These are phyloP conservation scores for Catharus fuscescens DNA, from an alignment of 2,113 vertebrate genomes.

Conservation along the genomic window DNA sequence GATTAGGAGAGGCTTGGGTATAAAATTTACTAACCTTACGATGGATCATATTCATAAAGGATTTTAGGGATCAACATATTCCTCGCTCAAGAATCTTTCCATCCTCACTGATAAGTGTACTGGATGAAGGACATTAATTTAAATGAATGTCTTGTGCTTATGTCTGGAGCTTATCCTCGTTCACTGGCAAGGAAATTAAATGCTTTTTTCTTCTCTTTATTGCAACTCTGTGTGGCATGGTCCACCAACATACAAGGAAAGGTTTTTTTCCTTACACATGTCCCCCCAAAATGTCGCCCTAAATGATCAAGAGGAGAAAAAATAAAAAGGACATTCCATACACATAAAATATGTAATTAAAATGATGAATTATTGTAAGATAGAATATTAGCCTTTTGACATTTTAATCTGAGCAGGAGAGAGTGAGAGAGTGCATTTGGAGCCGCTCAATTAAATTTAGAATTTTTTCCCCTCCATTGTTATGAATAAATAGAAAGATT, in stretches of 20 bases:
- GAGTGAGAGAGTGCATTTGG: slow-evolving; percentile 74
- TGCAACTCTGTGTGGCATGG: background rate
- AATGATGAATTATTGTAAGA: slow-evolving; percentile 86
- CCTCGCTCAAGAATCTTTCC: slow-evolving; percentile 2
- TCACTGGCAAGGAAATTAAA: slow-evolving; percentile 27
- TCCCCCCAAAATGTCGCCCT: slow-evolving; percentile 61
- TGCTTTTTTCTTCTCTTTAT: background rate
- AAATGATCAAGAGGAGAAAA: slow-evolving; percentile 28
- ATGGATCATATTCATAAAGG: slow-evolving; percentile 56
- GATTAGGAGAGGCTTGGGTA: slow-evolving; percentile 30
- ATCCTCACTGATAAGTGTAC: background rate
- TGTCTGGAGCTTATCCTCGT: slow-evolving; percentile 41
- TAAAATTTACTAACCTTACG: slow-evolving; percentile 38
- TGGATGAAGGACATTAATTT: slow-evolving; percentile 48
- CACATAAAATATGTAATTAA: slow-evolving; percentile 86
- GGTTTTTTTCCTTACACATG: background rate
- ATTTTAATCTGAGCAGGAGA: slow-evolving; percentile 82
- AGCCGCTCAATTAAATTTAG: slow-evolving; percentile 85
- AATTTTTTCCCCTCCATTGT: slow-evolving; percentile 82
- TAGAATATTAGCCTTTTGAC: slow-evolving; percentile 88
- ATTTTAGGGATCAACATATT: slow-evolving; percentile 9
- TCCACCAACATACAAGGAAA: slow-evolving; percentile 11
- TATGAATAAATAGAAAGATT: slow-evolving; percentile 87
- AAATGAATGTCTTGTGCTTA: slow-evolving; percentile 27
- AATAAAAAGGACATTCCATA: slow-evolving; percentile 73